phyloP scores from a whole-genome alignment of 2,113 vertebrate genomes.

The Vombatus ursinus region DNA sequence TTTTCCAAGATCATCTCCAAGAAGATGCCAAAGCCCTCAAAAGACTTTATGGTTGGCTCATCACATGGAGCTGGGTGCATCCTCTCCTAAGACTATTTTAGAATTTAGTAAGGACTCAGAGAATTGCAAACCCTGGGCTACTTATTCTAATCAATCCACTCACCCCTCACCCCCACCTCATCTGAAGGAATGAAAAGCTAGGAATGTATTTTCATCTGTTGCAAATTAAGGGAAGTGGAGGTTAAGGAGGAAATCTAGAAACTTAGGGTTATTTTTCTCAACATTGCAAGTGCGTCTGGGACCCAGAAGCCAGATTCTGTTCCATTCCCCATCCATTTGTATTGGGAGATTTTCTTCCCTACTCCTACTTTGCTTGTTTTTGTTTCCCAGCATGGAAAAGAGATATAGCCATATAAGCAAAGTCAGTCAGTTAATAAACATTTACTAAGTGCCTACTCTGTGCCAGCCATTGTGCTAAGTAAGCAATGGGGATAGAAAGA shows the following conservation, averaged over 20 bases:
- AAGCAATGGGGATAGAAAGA: not conserved
- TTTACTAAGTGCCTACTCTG: not conserved
- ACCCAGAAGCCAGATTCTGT: slow-evolving; percentile 4
- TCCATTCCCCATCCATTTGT: not conserved
- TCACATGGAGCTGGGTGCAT: not conserved
- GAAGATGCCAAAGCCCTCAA: not conserved
- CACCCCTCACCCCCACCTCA: not conserved
- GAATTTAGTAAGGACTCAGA: not conserved
- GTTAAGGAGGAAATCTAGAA: not conserved
- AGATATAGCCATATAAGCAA: not conserved
- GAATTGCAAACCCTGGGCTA: not conserved
- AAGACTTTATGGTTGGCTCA: not conserved
- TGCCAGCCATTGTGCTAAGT: not conserved
- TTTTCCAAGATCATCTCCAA: not conserved
- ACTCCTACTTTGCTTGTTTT: not conserved
- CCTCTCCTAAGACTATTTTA: not conserved
- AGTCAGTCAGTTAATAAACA: not conserved
- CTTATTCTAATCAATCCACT: not conserved
- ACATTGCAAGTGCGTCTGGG: slow-evolving; percentile 1
- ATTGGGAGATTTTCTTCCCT: not conserved
- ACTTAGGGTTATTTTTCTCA: not conserved
- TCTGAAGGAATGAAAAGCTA: not conserved
- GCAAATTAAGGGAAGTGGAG: not conserved
- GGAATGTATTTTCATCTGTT: not conserved
- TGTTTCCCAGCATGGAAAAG: not conserved